Percentiles rank a stretch among this genome's conserved stretches.
Conservation (phyloP, 2,888 invertebrate genomes). For the Chalcosyrphus nemorum region DNA sequence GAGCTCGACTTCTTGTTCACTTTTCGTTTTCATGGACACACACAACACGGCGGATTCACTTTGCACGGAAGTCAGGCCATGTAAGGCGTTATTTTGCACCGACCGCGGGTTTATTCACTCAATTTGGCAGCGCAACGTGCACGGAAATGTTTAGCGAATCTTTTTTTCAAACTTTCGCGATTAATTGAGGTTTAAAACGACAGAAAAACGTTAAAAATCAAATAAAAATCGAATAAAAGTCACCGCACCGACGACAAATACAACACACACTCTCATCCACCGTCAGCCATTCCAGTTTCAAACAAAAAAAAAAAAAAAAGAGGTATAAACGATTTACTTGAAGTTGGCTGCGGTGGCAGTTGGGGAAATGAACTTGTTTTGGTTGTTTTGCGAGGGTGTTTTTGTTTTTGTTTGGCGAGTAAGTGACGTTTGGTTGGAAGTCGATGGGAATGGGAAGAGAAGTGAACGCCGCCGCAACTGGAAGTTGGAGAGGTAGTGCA, state of each 20-base stretch:
- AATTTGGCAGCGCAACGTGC: constrained; percentile 9
- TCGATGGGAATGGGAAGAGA: neutral
- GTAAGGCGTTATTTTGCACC: constrained; percentile 23
- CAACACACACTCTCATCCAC: constrained; percentile 58
- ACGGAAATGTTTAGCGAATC: neutral
- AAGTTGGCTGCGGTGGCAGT: constrained; percentile 51
- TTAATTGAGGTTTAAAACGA: constrained; percentile 28
- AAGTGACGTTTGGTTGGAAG: constrained; percentile 61
- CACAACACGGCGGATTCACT: constrained; percentile 47
- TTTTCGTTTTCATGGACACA: constrained; percentile 71
- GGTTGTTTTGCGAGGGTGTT: constrained; percentile 66
- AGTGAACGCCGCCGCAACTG: constrained; percentile 42
- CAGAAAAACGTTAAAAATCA: constrained; percentile 53
- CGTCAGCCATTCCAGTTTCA: constrained; percentile 62
- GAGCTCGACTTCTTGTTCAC: constrained; percentile 35
- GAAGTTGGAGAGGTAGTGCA: constrained; percentile 19
- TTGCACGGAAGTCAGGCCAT: constrained; percentile 23
- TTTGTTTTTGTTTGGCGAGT: constrained; percentile 62
- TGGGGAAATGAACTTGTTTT: constrained; percentile 18
- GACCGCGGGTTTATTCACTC: constrained; percentile 10
- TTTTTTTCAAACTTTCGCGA: constrained; percentile 14
- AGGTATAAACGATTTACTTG: constrained; percentile 9
- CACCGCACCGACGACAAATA: constrained; percentile 61
- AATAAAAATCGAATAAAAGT: constrained; percentile 10
- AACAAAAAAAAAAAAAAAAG: constrained; percentile 32